Percentiles rank a stretch among this genome's conserved stretches.
phyloP scores from a whole-genome alignment of 2,113 vertebrate genomes.

The Odocoileus hemionus region DNA sequence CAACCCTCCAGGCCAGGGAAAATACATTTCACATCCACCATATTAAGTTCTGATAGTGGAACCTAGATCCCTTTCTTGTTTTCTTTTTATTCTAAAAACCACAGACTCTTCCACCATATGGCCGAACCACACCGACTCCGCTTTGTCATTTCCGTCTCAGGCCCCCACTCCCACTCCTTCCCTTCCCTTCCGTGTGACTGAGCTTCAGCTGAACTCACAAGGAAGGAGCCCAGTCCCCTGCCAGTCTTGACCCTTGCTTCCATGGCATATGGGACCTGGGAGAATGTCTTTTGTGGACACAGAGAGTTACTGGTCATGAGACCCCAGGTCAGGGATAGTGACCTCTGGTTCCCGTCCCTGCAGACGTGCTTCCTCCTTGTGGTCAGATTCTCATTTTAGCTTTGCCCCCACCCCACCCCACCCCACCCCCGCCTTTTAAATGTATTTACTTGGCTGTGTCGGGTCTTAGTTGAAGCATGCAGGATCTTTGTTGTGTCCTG shows the following conservation, averaged over 20 bases:
- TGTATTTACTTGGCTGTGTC: not conserved
- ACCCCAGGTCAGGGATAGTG: not conserved
- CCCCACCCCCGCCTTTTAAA: rapidly evolving
- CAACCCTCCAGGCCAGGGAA: not conserved
- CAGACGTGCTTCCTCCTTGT: rapidly evolving
- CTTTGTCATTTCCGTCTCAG: not conserved
- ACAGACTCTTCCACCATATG: not conserved
- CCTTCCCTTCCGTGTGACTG: not conserved
- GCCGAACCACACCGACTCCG: not conserved
- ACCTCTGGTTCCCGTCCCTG: not conserved
- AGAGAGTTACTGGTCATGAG: not conserved
- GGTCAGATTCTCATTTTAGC: not conserved
- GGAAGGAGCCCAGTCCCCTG: not conserved
- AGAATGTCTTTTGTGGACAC: not conserved
- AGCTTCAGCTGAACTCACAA: not conserved
- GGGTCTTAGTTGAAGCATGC: not conserved
- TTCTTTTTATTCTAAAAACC: not conserved
- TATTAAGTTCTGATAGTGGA: not conserved
- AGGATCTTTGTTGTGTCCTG: not conserved
- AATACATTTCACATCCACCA: not conserved
- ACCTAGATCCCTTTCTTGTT: not conserved
- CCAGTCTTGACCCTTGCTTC: not conserved
- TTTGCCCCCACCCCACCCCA: not conserved
- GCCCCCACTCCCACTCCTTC: not conserved
- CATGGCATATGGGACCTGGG: not conserved